Conservation (phyloP, 2,113 vertebrate species). For the Tupaia tana region DNA sequence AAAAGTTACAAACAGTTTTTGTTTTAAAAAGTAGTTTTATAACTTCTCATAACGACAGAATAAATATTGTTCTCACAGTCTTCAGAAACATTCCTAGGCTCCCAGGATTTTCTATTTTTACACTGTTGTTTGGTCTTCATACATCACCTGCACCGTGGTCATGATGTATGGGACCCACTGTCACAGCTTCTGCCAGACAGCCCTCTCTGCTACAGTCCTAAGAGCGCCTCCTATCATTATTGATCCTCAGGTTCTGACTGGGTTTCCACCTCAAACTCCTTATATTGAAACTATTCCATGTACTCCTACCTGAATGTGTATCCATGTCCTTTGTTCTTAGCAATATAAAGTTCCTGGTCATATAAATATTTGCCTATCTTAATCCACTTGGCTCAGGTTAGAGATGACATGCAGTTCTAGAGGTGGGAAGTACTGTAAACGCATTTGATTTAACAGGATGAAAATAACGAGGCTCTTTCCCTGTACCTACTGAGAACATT, state of each 20-base stretch:
- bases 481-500: not conserved
- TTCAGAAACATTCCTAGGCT: not conserved
- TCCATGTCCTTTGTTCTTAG: not conserved
- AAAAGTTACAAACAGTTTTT: constrained; percentile 58
- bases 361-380: not conserved
- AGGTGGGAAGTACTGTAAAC: constrained; percentile 26
- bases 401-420: not conserved
- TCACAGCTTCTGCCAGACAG: not conserved
- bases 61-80: constrained; percentile 25
- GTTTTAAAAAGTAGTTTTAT: constrained; percentile 42
- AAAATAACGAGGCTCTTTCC: not conserved
- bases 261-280: not conserved
- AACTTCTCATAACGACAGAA: not conserved
- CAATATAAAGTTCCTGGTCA: not conserved
- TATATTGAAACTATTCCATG: not conserved
- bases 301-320: not conserved
- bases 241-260: not conserved
- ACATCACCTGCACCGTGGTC: not conserved
- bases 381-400: not conserved
- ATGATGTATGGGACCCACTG: too few relatives aligned
- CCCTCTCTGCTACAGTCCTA: not conserved
- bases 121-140: not conserved
- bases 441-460: not conserved
- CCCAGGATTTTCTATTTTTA: not conserved
- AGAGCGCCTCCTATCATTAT: not conserved